Conservation (phyloP, 2,888 invertebrate species). For the Clepsis dumicolana region DNA sequence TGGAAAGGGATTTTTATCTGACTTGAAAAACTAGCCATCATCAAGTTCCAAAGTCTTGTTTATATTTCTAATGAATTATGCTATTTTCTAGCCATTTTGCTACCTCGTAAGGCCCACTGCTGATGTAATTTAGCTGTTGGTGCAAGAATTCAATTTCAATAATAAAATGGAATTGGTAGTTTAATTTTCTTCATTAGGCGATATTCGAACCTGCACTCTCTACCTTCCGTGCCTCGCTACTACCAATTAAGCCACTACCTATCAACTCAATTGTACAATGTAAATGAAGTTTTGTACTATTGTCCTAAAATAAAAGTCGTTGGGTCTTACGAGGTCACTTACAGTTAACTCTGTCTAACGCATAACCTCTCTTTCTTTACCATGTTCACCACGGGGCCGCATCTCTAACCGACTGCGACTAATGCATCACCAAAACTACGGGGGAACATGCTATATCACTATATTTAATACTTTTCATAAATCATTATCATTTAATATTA, state of each 20-base stretch:
- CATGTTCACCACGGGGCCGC: slow-evolving; percentile 37
- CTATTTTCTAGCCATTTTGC: neutral
- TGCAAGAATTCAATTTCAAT: no score
- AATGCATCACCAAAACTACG: slow-evolving; percentile 24
- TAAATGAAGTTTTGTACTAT: no score
- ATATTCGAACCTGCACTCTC: no score
- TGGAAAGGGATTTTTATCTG: no score
- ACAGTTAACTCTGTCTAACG: slow-evolving; percentile 23
- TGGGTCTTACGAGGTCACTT: neutral
- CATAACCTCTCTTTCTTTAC: slow-evolving; percentile 38
- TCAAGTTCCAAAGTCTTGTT: no score
- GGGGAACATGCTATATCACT: neutral
- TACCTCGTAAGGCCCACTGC: neutral
- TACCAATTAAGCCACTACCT: no score
- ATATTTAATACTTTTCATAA: slow-evolving; percentile 5
- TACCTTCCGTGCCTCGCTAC: no score
- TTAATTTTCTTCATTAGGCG: no score
- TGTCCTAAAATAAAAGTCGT: neutral
- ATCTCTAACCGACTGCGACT: slow-evolving; percentile 33
- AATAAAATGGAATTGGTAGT: no score
- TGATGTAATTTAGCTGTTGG: no score
- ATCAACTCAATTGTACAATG: no score
- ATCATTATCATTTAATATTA: neutral
- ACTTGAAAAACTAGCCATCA: no score
- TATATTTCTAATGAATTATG: neutral